A percentile compares a stretch with the other conserved stretches of the same genome.
These are phyloP conservation scores for Cinclus mexicanus DNA, from an alignment of 2,113 vertebrate species.

Conservation along the genomic window DNA sequence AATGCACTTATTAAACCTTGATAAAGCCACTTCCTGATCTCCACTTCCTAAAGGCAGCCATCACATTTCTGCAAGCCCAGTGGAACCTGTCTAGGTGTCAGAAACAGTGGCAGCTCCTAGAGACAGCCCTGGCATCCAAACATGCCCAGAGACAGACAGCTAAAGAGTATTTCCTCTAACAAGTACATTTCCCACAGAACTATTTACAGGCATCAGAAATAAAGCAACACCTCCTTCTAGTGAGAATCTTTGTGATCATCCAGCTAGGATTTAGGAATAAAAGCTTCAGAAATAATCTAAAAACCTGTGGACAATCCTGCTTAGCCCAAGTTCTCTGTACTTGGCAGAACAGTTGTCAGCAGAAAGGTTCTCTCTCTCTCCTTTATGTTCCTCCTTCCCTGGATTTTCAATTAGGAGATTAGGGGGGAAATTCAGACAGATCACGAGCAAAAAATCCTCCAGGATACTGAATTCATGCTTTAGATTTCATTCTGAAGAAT, in stretches of 20 bases:
- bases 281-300: not conserved
- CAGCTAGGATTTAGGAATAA: not conserved
- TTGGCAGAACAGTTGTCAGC: not conserved
- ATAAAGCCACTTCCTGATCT: not conserved
- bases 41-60: not conserved
- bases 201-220: not conserved
- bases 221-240: not conserved
- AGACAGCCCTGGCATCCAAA: not conserved
- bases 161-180: not conserved
- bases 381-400: not conserved
- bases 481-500: not conserved
- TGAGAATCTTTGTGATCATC: not conserved
- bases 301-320: not conserved
- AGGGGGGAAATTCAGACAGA: not conserved
- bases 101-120: not conserved
- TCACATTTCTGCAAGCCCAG: not conserved
- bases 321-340: not conserved
- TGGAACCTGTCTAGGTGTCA: not conserved
- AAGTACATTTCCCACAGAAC: constrained; percentile 7
- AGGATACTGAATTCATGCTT: not conserved
- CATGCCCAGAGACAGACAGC: not conserved
- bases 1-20: not conserved
- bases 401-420: not conserved
- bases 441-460: not conserved
- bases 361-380: not conserved